phyloP scores from a whole-genome alignment of 2,113 vertebrate genomes.

The Poicephalus gulielmi region DNA sequence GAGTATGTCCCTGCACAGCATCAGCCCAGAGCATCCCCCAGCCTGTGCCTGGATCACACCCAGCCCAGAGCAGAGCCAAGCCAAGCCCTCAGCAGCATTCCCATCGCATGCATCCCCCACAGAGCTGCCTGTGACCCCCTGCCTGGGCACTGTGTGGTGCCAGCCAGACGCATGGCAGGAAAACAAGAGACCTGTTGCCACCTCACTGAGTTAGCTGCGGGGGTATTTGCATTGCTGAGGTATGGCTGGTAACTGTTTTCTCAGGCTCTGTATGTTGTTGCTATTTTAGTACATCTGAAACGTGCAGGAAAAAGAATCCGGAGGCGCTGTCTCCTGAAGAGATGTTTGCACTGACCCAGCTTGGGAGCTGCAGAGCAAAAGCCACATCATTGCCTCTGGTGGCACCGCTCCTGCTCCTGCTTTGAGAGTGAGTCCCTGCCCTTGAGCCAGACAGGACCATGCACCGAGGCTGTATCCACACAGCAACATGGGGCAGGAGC shows the following conservation, averaged over 20 bases:
- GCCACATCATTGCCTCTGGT: background rate
- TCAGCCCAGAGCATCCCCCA: background rate
- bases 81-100: background rate
- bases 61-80: background rate
- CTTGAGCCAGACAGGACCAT: rapidly evolving
- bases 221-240: background rate
- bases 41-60: rapidly evolving
- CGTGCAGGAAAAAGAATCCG: constrained; percentile 11
- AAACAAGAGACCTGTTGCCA: background rate
- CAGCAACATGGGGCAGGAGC: rapidly evolving
- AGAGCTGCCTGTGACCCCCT: background rate
- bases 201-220: background rate
- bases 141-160: rapidly evolving
- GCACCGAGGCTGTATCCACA: background rate
- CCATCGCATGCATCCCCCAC: rapidly evolving
- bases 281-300: constrained; percentile 35
- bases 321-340: constrained; percentile 23
- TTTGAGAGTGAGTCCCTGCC: rapidly evolving
- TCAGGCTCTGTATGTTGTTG: constrained; percentile 43
- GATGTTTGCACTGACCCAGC: constrained; percentile 48
- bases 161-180: background rate
- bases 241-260: background rate
- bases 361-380: background rate
- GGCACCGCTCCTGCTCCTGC: background rate
- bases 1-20: background rate